These are phyloP conservation scores for Cinclus mexicanus DNA, from an alignment of 2,113 vertebrate species.

Conservation along the genomic window DNA sequence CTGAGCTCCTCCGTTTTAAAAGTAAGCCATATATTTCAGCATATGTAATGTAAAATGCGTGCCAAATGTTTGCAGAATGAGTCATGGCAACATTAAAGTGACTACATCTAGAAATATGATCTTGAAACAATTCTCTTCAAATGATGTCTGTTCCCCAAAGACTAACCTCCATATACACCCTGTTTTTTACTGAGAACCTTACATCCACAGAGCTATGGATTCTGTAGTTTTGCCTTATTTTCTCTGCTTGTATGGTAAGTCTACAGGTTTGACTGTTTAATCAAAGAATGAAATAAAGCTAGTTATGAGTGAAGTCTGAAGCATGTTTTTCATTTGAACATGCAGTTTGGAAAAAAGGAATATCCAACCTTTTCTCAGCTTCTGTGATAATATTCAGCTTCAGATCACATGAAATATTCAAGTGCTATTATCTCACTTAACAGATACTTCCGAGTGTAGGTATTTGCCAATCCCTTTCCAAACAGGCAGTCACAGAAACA, in stretches of 20 bases:
- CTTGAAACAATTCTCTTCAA: not conserved
- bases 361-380: not conserved
- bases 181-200: not conserved
- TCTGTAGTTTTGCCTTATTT: not conserved
- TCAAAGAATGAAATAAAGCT: not conserved
- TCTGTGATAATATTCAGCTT: not conserved
- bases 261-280: not conserved
- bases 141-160: not conserved
- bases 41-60: not conserved
- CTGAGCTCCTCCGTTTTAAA: constrained; percentile 21
- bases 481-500: not conserved
- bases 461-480: constrained; percentile 5
- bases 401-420: not conserved
- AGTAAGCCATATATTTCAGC: not conserved
- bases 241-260: not conserved
- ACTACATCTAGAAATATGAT: not conserved
- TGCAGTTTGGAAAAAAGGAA: not conserved
- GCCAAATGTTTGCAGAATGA: constrained; percentile 40
- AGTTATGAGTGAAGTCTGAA: not conserved
- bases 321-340: not conserved
- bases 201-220: not conserved
- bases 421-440: constrained; percentile 6
- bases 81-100: not conserved
- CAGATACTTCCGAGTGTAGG: not conserved
- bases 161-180: not conserved